These are phyloP conservation scores for Myocastor coypus DNA, from an alignment of 2,113 vertebrate species.

Conservation along the genomic window DNA sequence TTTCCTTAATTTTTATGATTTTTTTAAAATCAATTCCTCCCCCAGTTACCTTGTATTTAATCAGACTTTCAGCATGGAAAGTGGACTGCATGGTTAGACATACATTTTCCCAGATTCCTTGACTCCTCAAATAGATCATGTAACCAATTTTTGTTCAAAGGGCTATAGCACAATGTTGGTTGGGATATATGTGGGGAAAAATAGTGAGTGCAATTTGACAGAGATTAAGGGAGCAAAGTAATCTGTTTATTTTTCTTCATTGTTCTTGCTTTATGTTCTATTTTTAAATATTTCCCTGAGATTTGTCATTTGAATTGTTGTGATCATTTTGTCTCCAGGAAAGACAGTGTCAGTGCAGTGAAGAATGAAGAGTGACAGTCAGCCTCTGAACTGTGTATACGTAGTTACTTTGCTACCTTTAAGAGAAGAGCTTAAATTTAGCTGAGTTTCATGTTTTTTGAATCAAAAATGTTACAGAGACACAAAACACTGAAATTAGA, in stretches of 20 bases:
- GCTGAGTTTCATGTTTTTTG: not conserved
- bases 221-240: not conserved
- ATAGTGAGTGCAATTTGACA: not conserved
- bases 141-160: not conserved
- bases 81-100: not conserved
- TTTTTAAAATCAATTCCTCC: not conserved
- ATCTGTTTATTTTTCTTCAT: not conserved
- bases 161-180: not conserved
- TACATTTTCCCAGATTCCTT: slow-evolving; percentile 15
- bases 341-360: not conserved
- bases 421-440: not conserved
- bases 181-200: not conserved
- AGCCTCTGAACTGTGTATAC: not conserved
- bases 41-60: not conserved
- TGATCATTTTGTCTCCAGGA: not conserved
- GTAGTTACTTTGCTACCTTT: not conserved
- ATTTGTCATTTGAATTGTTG: not conserved
- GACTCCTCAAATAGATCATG: not conserved
- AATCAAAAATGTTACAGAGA: not conserved
- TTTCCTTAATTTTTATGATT: not conserved
- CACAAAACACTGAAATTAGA: not conserved
- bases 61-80: not conserved
- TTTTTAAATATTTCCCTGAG: not conserved
- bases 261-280: not conserved
- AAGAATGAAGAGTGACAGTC: not conserved